Evolutionary conservation across 1,140 invertebrate species (phyloP), one percentile per base, ranked within the genome.

Genomic region (Lepidurus arcticus): DNA sequence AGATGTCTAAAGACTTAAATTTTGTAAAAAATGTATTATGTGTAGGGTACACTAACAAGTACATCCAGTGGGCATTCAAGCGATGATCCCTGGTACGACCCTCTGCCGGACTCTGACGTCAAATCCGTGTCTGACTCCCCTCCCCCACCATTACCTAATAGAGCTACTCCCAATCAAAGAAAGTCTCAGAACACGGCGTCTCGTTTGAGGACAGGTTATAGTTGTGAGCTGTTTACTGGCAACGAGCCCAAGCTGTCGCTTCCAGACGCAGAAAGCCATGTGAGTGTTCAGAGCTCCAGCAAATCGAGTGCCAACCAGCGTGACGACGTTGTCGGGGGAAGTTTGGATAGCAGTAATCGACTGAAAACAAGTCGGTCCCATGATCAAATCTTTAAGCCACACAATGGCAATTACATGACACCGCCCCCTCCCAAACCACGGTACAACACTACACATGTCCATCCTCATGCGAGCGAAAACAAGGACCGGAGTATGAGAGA

Each of bases 21-120:
- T 13, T n/a, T n/a, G 6, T 65, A 21, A 65, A 16, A 16, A 65
- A n/a, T 65, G 5, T 21, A n/a, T 65, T 65, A n/a, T 16, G 3
- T 78, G 10, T 53, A 82, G 84, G 88, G 88, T 75, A 89, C 88
- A 75, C 85, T 90, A 84, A 90, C 89, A 8, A 89, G 88, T 83
- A 90, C 88, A 73, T 90, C 89, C 74, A 90, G 88, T 82, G 90
- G 89, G n/a, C 88, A 90, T 83, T 81, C 82, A 34, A 88, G 87
- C 79, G 90, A 91, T 80, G 90, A 91, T 83, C 86, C 89, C 82
- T 91, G 90, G 90, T 89, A 89, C 80, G 88, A 90, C 79, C 83
- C 89, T 34, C 73, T 73, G 44, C 79, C 86, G 43, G 88, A 89
- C 75, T 82, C 84, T 83, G 86, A 26, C 73, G 77, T 8, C 21